Base-by-base conservation (phyloP, 2,888 invertebrate species). In the Pseudococcus jackbeardsleyi region DNA sequence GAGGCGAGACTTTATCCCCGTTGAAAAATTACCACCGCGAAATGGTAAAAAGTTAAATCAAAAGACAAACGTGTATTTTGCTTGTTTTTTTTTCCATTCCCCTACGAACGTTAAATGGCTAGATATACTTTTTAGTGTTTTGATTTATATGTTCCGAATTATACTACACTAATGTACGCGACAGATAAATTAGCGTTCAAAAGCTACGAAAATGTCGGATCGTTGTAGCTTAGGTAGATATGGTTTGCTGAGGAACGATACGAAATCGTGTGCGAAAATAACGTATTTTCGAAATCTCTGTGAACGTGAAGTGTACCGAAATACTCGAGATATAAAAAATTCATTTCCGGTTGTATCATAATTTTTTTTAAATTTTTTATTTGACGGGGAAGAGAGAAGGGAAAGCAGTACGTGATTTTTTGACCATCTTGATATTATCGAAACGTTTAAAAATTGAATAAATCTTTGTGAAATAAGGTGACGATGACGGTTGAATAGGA, bases 71-170 rank as follows among this genome's bases (percentile, higher is more conserved):
- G 72, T 72, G n/a, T 72, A 72, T 26, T 72, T 33, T 39, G 11
- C 72, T 19, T 54, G 54, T 54, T 54, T 12, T 54, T 17, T 46
- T 46, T 11, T 46, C 1, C 46, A 0, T 12, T 1, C 46, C 46
- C 12, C 8, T 46, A 46, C 12, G 12, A 59, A 19, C n/a, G 19
- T 59, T 8, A 59, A 59, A 59, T 59, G 19, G 59, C 19, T 72
- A 72, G 72, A 39, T 72, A 39, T 72, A 72, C 12, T 33, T 68
- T 12, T 19, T 19, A 19, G 17, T 33, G 33, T 72, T 72, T 72
- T 72, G 72, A 72, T 33, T 72, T 72, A 72, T 72, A 72, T 12
- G 17, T 72, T 72, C 33, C 33, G 72, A 72, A 72, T 72, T 72
- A 72, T 39, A 33, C 26, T 33, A 33, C 3, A 72, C 72, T 39